A percentile compares a stretch with the other conserved stretches of the same genome.
These are phyloP conservation scores for Trididemnum nubilum DNA, from an alignment of 23 tunicate genomes.

Conservation along the genomic window DNA sequence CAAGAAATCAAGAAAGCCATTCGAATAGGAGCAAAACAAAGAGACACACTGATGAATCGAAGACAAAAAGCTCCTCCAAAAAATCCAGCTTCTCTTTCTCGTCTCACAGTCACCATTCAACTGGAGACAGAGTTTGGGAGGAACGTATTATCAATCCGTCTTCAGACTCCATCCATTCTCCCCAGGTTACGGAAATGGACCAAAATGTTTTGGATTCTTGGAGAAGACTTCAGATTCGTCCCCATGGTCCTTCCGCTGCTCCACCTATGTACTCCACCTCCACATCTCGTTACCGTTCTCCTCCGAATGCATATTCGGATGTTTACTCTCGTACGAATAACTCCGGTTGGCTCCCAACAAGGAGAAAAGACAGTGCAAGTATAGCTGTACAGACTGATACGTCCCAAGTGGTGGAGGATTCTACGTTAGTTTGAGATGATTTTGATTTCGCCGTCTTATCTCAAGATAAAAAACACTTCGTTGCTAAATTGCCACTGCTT, in stretches of 20 bases:
- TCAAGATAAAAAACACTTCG: too few species aligned
- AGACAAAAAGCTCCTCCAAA: neutral
- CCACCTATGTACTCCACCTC: neutral
- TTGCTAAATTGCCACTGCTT: too few species aligned
- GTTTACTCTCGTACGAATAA: neutral
- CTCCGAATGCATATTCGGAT: slow-evolving; percentile 23
- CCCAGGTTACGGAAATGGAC: neutral
- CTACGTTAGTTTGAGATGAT: neutral
- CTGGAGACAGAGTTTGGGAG: neutral
- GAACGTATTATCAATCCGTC: neutral
- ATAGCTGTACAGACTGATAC: slow-evolving; percentile 48
- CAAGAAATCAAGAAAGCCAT: neutral
- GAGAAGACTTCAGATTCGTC: neutral
- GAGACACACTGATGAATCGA: neutral
- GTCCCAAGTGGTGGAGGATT: neutral
- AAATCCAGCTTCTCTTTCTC: neutral
- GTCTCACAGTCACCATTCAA: neutral
- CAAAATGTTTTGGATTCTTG: neutral
- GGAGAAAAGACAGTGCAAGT: slow-evolving; percentile 40
- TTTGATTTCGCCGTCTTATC: neutral
- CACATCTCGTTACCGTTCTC: neutral
- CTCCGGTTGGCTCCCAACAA: slow-evolving; percentile 41
- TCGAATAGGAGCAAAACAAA: neutral
- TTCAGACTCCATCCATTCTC: neutral
- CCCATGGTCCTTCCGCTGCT: neutral